Evolutionary conservation across 1,140 invertebrate species (phyloP).

Genomic region (fruit fly (Drosophila melanogaster)): Release_6_plus_ISO1_MT NT_037436.4:1529001-1529500

Average conservation of each 20-base stretch:
- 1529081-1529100: constrained; percentile 67
- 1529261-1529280: constrained; percentile 38
- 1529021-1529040: constrained; percentile 33
- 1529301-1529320: constrained; percentile 37
- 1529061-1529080: constrained; percentile 61
- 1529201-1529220: constrained; percentile 81
- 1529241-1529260: constrained; percentile 22
- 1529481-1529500: constrained; percentile 26
- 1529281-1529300: constrained; percentile 40
- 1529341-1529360: constrained; percentile 39
- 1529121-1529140: constrained; percentile 53
- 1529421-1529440: constrained; percentile 61
- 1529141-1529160: constrained; percentile 42
- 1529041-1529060: constrained; percentile 56
- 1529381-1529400: constrained; percentile 21
- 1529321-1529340: constrained; percentile 11
- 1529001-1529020: constrained; percentile 23
- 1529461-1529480: constrained; percentile 33
- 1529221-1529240: constrained; percentile 64
- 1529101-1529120: constrained; percentile 85
- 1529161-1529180: constrained; percentile 46
- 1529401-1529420: constrained; percentile 45
- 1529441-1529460: constrained; percentile 34
- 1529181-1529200: constrained; percentile 59
- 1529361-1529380: constrained; percentile 54